Percentiles rank a stretch among this genome's conserved stretches.
Evolutionary conservation across 2,113 vertebrate species (phyloP).

Genomic region (Phrynosoma platyrhinos): DNA sequence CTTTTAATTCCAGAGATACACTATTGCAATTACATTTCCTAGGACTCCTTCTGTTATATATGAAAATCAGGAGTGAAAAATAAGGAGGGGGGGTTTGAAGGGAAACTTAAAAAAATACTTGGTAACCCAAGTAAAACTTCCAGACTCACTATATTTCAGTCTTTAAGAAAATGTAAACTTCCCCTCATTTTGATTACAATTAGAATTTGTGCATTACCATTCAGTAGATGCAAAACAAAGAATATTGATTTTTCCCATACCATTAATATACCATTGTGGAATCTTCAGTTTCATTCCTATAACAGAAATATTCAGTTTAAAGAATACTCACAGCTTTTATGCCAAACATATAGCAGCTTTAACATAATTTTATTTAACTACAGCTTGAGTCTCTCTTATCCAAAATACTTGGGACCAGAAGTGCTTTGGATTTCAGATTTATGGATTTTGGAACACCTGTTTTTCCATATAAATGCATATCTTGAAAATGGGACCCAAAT

Average conservation of each 20-base stretch:
- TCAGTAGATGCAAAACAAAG: constrained; percentile 21
- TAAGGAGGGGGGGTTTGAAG: background rate
- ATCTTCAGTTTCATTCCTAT: constrained; percentile 85
- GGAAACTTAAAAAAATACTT: background rate
- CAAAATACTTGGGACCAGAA: no score
- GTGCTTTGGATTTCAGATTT: no score
- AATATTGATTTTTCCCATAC: constrained; percentile 78
- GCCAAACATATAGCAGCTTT: background rate
- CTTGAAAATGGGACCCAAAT: no score
- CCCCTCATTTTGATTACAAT: background rate
- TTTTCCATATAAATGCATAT: background rate
- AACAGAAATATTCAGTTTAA: constrained; percentile 54
- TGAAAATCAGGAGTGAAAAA: background rate
- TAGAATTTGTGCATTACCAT: background rate
- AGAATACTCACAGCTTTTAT: constrained; percentile 4
- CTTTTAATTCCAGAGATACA: background rate
- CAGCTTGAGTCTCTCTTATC: background rate
- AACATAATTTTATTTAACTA: constrained; percentile 10
- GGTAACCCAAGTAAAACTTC: background rate
- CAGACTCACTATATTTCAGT: background rate
- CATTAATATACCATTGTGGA: constrained; percentile 88
- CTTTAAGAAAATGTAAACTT: background rate
- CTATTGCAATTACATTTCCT: background rate
- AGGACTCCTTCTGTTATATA: background rate
- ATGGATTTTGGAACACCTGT: no score